phyloP scores from a whole-genome alignment of 2,797 vertebrate genomes.

The Pteronotus mesoamericanus region DNA sequence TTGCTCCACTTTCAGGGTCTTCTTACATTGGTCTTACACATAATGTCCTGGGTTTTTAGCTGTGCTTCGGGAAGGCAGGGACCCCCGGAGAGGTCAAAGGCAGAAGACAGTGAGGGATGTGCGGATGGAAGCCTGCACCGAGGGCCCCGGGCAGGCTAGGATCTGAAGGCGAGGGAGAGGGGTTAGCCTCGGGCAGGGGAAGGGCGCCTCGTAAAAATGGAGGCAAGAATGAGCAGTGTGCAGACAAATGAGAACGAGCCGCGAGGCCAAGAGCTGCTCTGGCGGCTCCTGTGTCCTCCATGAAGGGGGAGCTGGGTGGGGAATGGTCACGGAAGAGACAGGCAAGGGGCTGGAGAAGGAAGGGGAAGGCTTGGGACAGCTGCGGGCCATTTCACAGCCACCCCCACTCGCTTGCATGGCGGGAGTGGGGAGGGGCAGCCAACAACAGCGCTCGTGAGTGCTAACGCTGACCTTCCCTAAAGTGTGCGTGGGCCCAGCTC shows the following conservation, averaged over 20 bases:
- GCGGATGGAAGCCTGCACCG: accelerated
- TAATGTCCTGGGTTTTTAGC: not conserved
- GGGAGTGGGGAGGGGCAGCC: not conserved
- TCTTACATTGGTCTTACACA: not conserved
- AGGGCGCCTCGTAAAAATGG: not conserved
- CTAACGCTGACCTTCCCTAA: not conserved
- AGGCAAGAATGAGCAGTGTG: not conserved
- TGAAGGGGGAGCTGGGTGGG: not conserved
- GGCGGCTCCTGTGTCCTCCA: not conserved
- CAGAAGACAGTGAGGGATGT: accelerated
- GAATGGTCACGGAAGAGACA: not conserved
- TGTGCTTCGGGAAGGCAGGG: not conserved
- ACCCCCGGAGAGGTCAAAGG: not conserved
- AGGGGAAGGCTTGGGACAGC: not conserved
- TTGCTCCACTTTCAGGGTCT: not conserved
- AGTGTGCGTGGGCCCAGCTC: not conserved
- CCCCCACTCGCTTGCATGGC: not conserved
- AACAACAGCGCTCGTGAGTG: not conserved
- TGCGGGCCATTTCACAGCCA: not conserved
- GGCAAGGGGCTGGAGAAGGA: not conserved
- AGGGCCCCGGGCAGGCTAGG: not conserved
- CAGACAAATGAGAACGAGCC: not conserved
- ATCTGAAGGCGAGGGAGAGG: not conserved
- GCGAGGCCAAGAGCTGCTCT: not conserved
- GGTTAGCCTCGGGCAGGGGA: not conserved